Evolutionary conservation across 2,113 vertebrate genomes (phyloP), one percentile per base, ranked within the genome.

Genomic region (Labeo rohita): DNA sequence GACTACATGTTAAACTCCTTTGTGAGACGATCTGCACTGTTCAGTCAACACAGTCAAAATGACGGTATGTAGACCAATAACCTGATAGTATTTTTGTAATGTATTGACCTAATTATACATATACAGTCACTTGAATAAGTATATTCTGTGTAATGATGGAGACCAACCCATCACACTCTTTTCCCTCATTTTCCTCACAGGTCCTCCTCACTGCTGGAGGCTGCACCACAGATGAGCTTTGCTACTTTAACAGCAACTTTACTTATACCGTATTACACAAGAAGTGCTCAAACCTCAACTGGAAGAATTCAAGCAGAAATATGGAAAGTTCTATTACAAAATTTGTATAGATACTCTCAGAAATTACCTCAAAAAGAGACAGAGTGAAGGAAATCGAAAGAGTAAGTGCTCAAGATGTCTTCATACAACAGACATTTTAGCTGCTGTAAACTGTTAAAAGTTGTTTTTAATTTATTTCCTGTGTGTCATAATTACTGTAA

Each of bases 191-290:
- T 36, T 13, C 16, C 68, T 21, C 12, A 68, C 49, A 79, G 84
- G 16, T 50, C 3, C n/a, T n/a, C n/a, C n/a, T n/a, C n/a, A n/a
- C 87, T 34, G 56, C 52, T 5, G 45, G 82, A 15, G 84, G 84
- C 76, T n/a, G 4, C 2, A 80, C 74, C 34, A 16, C 16, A 39
- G 84, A 85, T 70, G 74, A 78, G n/a, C 5, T 75, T 13, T 18
- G 8, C 21, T 85, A 56, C 21, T 12, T 82, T 21, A 50, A 70
- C 18, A 45, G 13, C n/a, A 76, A 39, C 0, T 49, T 73, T 34
- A 73, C 15, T 43, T 74, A 75, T 34, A 39, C 49, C 2, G 34
- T 36, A 8, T 45, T 23, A 34, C 28, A 81, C 70, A 15, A 36
- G 84, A 39, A 8, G 0, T 0, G 47, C 21, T 52, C 36, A 63